Base-by-base conservation (phyloP, 1,140 invertebrate genomes). In the Ylistrum balloti region DNA sequence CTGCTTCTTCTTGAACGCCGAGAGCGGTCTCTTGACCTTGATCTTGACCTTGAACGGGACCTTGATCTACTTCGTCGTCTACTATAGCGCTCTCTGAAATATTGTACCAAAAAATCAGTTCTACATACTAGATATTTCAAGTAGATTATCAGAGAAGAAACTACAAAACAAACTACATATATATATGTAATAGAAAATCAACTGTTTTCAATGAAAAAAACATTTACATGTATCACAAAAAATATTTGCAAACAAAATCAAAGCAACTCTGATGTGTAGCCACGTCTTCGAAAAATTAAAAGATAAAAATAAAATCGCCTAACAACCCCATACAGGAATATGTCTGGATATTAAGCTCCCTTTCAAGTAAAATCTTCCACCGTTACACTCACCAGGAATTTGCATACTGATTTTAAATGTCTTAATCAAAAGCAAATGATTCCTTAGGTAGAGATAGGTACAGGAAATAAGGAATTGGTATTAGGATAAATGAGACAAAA, bases 41-140 rank as follows among this genome's bases (percentile, higher is more conserved):
- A 92, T 35, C 89, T 89, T 48, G 90, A 92, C 74, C 88, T 89
- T 86, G 90, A 90, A 45, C 38, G 34, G 2, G 88, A 88, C 86
- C 87, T 86, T 38, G 38, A 86, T 88, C 28, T 90, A 38, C 88
- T 89, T 20, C 56, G 11, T 32, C 41, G 45, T 11, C 32, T 32
- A 41, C 0, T 33, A 35, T 34, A 32, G 22, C 88, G 56, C 9
- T 89, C 88, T 85, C 88, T 89, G 88, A 35, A 89, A 85, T 33
- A 85, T 85, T 28, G n/a, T 28, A 85, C 33, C n/a, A 34, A 87
- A 9, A 87, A 10, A 20, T 34, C 15, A 74, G n/a, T 74, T 74
- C 22, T 9, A 28, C n/a, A 74, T 28, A 28, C 15, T 28, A 74
- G n/a, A 74, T 74, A 17, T 3, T 28, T 7, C 56, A n/a, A n/a